A percentile compares a stretch with the other conserved stretches of the same genome.
Evolutionary conservation across 2,888 invertebrate genomes (phyloP).

Genomic region (Lamellibrachia satsuma): DNA sequence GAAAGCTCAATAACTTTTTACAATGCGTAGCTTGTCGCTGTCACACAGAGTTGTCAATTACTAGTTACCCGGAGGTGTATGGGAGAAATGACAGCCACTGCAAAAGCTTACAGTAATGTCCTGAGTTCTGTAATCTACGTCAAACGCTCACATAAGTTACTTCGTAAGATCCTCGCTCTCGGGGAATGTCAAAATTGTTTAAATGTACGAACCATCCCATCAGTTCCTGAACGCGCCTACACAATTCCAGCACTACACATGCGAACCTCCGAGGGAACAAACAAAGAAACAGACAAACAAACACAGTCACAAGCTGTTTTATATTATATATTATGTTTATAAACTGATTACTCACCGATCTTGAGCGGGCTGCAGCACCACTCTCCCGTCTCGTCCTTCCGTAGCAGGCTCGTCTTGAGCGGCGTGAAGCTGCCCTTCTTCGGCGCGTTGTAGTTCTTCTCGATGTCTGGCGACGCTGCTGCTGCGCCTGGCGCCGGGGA

Average conservation of each 20-base stretch:
- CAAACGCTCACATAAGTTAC: no score
- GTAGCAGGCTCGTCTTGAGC: constrained; percentile 7
- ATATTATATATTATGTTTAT: background rate
- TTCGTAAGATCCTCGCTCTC: no score
- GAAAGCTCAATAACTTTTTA: no score
- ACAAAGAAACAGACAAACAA: background rate
- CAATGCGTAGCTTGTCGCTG: no score
- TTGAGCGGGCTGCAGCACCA: constrained; percentile 22
- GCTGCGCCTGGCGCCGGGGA: constrained; percentile 7
- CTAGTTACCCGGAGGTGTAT: no score
- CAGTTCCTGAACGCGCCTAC: no score
- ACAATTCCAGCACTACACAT: background rate
- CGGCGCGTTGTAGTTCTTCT: constrained; percentile 39
- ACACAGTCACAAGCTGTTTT: background rate
- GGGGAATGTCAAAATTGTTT: no score
- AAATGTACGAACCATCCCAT: no score
- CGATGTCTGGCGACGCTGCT: constrained; percentile 35
- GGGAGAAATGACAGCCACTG: no score
- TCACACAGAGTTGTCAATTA: no score
- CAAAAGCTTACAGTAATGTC: no score
- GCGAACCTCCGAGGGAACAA: background rate
- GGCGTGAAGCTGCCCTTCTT: constrained; percentile 25
- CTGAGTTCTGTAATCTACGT: no score
- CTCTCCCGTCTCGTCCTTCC: background rate
- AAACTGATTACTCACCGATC: background rate